Evolutionary conservation across 1,140 invertebrate species (phyloP).

Genomic region (Bombus pyrosoma): DNA sequence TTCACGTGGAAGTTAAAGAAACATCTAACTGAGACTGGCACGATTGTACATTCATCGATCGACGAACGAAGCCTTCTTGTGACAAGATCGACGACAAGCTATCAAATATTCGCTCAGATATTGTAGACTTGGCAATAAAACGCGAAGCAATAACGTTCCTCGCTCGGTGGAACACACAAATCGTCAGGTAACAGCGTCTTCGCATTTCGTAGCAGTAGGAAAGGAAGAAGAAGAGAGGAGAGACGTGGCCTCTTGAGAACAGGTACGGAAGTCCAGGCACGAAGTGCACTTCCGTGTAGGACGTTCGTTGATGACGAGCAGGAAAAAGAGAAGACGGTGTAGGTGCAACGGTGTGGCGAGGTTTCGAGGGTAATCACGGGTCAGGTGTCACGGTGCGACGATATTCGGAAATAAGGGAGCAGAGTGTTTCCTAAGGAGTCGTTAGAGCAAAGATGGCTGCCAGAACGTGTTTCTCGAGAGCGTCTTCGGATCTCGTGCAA

Average conservation of each 20-base stretch:
- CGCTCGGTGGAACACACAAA: constrained; percentile 3
- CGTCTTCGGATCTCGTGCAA: too few species aligned
- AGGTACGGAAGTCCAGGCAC: constrained; percentile 68
- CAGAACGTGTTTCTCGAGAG: too few species aligned
- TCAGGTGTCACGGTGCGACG: constrained; percentile 21
- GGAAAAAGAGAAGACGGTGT: constrained; percentile 44
- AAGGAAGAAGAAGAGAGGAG: background rate
- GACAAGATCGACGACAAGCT: too few species aligned
- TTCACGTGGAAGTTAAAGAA: too few species aligned
- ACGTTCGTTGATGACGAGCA: constrained; percentile 60
- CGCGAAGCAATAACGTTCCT: constrained; percentile 31
- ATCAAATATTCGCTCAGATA: too few species aligned
- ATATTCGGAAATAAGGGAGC: constrained; percentile 11
- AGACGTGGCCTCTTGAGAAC: constrained; percentile 37
- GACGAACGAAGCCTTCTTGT: too few species aligned
- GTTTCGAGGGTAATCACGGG: constrained; percentile 4
- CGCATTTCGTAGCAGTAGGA: background rate
- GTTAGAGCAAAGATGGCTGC: too few species aligned
- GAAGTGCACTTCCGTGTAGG: constrained; percentile 74
- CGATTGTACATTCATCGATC: too few species aligned
- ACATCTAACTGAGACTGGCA: too few species aligned
- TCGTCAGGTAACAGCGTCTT: constrained; percentile 22
- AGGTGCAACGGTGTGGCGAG: constrained; percentile 4
- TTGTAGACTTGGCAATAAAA: too few species aligned
- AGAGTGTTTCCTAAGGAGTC: background rate